These are phyloP conservation scores for Smutsia temminckii DNA, from an alignment of 2,797 vertebrate genomes.

Conservation along the genomic window DNA sequence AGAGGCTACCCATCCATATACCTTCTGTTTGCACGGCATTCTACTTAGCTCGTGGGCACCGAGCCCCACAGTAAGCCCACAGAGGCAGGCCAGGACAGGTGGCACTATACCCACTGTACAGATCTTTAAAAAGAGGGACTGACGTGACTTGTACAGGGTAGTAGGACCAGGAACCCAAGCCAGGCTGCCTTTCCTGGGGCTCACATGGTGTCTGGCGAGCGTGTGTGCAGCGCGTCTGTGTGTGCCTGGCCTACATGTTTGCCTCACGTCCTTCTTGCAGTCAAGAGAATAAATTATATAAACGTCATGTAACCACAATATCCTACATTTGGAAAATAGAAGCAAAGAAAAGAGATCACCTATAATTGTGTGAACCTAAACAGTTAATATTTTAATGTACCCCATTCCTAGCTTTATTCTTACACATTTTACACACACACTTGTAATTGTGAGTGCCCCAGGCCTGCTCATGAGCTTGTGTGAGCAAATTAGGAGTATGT, in stretches of 20 bases:
- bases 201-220: not conserved
- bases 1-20: accelerated
- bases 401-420: not conserved
- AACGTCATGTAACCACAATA: not conserved
- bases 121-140: not conserved
- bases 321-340: not conserved
- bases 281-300: not conserved
- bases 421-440: not conserved
- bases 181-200: not conserved
- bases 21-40: not conserved
- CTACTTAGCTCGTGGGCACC: not conserved
- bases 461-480: not conserved
- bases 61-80: not conserved
- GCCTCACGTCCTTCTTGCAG: not conserved
- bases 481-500: not conserved
- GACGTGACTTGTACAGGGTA: not conserved
- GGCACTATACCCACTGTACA: not conserved
- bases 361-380: not conserved
- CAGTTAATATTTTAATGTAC: not conserved
- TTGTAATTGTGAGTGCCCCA: not conserved
- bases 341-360: not conserved
- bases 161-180: not conserved
- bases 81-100: not conserved
- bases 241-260: not conserved
- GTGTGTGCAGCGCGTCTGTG: not conserved